These are phyloP conservation scores for Lasius platythorax DNA, from an alignment of 2,888 invertebrate genomes.

Conservation along the genomic window DNA sequence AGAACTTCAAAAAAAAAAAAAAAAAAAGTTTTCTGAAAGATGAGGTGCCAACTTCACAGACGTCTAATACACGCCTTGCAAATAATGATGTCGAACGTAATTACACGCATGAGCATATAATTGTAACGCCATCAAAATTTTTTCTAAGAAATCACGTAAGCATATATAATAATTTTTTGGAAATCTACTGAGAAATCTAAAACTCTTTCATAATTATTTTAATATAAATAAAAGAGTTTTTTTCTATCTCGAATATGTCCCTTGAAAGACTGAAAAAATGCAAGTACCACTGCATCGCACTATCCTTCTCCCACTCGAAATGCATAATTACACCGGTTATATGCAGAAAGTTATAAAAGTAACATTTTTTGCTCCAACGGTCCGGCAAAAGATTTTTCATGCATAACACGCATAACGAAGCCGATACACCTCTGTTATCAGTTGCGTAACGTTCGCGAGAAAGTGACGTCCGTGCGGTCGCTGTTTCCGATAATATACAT, in stretches of 20 bases:
- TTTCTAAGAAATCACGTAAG: neutral
- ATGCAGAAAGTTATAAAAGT: slow-evolving; percentile 15
- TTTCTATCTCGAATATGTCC: neutral
- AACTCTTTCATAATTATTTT: slow-evolving; percentile 1
- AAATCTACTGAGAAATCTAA: neutral
- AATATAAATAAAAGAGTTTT: neutral
- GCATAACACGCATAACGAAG: neutral
- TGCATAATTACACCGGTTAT: slow-evolving; percentile 8
- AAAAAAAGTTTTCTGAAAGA: too few species aligned
- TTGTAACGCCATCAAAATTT: neutral
- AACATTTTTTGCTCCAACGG: slow-evolving; percentile 43
- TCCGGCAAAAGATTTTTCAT: slow-evolving; percentile 17
- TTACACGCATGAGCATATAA: slow-evolving; percentile 30
- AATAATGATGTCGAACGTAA: slow-evolving; percentile 13
- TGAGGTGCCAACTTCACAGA: too few species aligned
- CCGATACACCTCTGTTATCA: slow-evolving; percentile 28
- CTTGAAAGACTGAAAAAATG: neutral
- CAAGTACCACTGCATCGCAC: neutral
- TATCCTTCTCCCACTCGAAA: neutral
- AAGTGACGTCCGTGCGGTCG: slow-evolving; percentile 6
- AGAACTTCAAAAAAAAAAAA: too few species aligned
- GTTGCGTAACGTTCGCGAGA: slow-evolving; percentile 22
- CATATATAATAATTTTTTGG: neutral
- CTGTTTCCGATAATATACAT: slow-evolving; percentile 12
- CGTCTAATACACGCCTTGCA: neutral